Percentiles rank a stretch among this genome's conserved stretches.
These are phyloP conservation scores for Lucilia sericata DNA, from an alignment of 1,140 invertebrate species.

Conservation along the genomic window DNA sequence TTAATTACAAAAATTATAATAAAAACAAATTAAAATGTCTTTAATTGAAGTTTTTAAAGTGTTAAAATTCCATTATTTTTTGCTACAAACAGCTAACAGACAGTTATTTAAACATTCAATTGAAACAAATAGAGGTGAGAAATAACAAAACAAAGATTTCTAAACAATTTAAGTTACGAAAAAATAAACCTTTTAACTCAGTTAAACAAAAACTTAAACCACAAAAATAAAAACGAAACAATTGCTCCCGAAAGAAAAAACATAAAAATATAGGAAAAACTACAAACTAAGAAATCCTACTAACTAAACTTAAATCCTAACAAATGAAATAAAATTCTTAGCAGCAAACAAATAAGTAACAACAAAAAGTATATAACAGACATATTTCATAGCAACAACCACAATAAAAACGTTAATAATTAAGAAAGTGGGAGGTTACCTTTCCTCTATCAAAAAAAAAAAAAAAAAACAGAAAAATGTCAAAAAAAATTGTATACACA, in stretches of 20 bases:
- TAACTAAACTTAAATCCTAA: neutral
- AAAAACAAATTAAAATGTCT: too few species aligned
- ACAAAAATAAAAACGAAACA: neutral
- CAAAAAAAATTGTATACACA: slow-evolving; percentile 22
- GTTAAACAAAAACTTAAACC: neutral
- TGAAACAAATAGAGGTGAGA: neutral
- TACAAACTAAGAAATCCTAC: neutral
- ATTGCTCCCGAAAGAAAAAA: neutral
- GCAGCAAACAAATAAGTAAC: too few species aligned
- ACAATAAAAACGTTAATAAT: slow-evolving; percentile 54
- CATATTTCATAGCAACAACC: too few species aligned
- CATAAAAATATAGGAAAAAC: slow-evolving; percentile 33
- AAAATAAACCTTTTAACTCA: neutral
- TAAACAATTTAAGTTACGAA: neutral
- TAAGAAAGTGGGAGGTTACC: slow-evolving; percentile 44
- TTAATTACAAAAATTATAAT: too few species aligned
- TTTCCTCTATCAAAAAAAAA: slow-evolving; percentile 61
- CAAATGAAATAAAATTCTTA: neutral
- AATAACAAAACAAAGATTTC: neutral
- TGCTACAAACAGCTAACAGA: neutral
- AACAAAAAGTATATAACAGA: too few species aligned
- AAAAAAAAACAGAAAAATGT: slow-evolving; percentile 38
- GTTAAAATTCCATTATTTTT: neutral
- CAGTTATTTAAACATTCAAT: neutral
- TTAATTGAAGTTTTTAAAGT: neutral